These are phyloP conservation scores for Notocelia uddmanniana DNA, from an alignment of 2,888 invertebrate genomes.

Conservation along the genomic window DNA sequence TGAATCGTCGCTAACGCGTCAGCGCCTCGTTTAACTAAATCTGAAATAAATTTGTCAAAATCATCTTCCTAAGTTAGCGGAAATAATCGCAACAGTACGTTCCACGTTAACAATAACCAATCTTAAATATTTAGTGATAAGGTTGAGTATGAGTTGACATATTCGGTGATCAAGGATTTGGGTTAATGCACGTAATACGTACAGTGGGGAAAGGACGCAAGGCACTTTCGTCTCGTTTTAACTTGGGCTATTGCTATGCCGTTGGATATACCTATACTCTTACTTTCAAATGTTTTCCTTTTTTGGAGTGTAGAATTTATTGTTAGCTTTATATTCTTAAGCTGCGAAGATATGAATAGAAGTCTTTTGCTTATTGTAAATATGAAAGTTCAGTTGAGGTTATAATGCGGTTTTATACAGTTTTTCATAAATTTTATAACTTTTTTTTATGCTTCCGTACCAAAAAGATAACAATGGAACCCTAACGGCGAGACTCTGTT, in stretches of 20 bases:
- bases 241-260: too few species aligned
- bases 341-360: not conserved
- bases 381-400: not conserved
- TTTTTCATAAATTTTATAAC: too few species aligned
- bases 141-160: not conserved
- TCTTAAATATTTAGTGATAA: not conserved
- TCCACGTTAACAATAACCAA: not conserved
- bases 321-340: not conserved
- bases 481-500: too few species aligned
- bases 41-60: slow-evolving; percentile 18
- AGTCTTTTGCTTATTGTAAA: not conserved
- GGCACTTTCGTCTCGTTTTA: not conserved
- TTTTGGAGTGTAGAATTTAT: not conserved
- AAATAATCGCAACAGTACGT: slow-evolving; percentile 7
- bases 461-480: too few species aligned
- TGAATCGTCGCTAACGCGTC: not conserved
- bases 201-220: not conserved
- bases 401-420: too few species aligned
- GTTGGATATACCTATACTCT: not conserved
- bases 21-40: slow-evolving; percentile 9
- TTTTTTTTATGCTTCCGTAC: too few species aligned
- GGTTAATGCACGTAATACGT: slow-evolving; percentile 8
- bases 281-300: slow-evolving; percentile 13
- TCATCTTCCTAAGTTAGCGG: slow-evolving; percentile 2
- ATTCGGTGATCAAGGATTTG: slow-evolving; percentile 10